Percentiles rank a stretch among this genome's conserved stretches.
phyloP scores from a whole-genome alignment of 2,888 invertebrate genomes.

The Callyntrura guangdongensis region DNA sequence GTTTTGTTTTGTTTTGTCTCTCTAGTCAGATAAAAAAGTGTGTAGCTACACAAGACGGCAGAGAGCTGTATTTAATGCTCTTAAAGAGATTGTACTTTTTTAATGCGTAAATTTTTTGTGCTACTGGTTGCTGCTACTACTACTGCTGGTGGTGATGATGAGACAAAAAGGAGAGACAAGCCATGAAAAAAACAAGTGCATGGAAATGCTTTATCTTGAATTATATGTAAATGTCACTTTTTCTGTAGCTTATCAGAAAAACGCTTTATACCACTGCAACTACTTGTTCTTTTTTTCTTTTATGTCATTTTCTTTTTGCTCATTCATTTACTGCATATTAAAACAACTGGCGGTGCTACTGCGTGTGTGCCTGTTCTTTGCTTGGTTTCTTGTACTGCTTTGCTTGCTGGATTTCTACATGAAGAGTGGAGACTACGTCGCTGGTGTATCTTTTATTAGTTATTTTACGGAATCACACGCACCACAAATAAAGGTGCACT shows the following conservation, averaged over 20 bases:
- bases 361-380: not conserved
- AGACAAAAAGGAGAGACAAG: conserved; percentile 43
- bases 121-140: conserved; percentile 6
- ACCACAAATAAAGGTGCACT: not conserved
- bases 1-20: conserved; percentile 18
- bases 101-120: conserved; percentile 35
- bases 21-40: conserved; percentile 31
- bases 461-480: conserved; percentile 50
- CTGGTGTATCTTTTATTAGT: conserved; percentile 28
- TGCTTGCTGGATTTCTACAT: not conserved
- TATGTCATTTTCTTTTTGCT: conserved; percentile 60
- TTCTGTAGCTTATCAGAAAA: conserved; percentile 69
- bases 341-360: conserved; percentile 22
- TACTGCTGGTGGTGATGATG: conserved; percentile 5
- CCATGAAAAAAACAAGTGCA: conserved; percentile 58
- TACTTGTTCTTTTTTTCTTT: conserved; percentile 58
- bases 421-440: conserved; percentile 13
- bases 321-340: conserved; percentile 45
- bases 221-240: conserved; percentile 78
- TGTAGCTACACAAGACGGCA: conserved; percentile 31
- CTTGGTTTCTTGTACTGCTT: not conserved
- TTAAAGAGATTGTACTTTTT: not conserved
- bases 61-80: conserved; percentile 44
- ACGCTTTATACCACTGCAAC: conserved; percentile 66
- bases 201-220: conserved; percentile 73